Conservation (phyloP, 2,797 vertebrate species). For the Rhadinocentrus ornatus region DNA sequence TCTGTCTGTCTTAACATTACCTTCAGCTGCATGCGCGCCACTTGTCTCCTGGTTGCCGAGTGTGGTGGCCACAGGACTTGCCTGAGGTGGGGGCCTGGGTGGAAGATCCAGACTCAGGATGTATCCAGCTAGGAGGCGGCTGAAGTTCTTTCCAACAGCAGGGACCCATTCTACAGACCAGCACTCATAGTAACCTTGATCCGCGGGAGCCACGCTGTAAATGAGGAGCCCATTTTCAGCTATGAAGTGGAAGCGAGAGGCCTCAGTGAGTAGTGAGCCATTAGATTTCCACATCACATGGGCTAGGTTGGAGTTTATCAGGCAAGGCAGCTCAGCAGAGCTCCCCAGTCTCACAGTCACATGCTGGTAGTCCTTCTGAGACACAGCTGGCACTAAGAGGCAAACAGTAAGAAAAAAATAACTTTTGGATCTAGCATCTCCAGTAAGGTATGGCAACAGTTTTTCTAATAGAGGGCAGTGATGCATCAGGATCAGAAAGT, state of each 20-base stretch:
- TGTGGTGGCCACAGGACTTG: constrained; percentile 40
- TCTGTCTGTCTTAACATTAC: constrained; percentile 79
- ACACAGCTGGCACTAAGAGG: constrained; percentile 49
- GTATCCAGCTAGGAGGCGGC: constrained; percentile 86
- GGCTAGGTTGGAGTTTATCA: constrained; percentile 90
- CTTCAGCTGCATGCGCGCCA: constrained; percentile 73
- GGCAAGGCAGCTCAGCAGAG: constrained; percentile 91
- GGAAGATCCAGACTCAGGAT: constrained; percentile 83
- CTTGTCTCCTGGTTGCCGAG: constrained; percentile 28
- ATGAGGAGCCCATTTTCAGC: constrained; percentile 89
- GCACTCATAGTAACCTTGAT: constrained; percentile 92
- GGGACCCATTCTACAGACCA: constrained; percentile 88
- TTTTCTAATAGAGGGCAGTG: neutral
- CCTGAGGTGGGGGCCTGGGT: constrained; percentile 41
- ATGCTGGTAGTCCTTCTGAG: constrained; percentile 62
- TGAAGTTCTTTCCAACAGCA: constrained; percentile 87
- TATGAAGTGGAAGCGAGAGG: constrained; percentile 89
- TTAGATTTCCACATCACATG: constrained; percentile 91
- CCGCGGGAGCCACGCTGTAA: constrained; percentile 89
- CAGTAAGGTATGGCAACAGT: neutral
- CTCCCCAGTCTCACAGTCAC: constrained; percentile 88
- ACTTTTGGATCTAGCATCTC: constrained; percentile 15
- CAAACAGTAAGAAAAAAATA: constrained; percentile 9
- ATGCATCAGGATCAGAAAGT: neutral
- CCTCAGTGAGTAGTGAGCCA: constrained; percentile 83